Evolutionary conservation across 2,113 vertebrate genomes (phyloP), one percentile per base, ranked within the genome.

Genomic region (Crotalus viridis): DNA sequence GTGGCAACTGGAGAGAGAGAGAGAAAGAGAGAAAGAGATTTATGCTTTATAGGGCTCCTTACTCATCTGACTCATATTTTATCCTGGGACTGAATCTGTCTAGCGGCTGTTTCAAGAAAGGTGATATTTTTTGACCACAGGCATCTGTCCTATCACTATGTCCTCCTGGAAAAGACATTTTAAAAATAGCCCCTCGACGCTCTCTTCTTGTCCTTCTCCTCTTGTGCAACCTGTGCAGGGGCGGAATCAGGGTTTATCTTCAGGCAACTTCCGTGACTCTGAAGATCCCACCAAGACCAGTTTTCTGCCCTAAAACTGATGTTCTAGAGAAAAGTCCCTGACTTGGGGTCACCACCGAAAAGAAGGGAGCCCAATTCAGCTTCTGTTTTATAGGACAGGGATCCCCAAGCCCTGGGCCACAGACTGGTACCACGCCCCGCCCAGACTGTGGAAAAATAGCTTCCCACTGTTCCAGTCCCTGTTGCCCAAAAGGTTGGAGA

Each of bases 231-330:
- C 48, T 88, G 5, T 89, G 88, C 55, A 24, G 61, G 88, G 43
- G 26, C 28, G 12, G 22, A 89, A 86, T 86, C 55, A 92, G 88
- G 61, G 87, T 92, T 4, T 56, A 0, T 91, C 91, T 91, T 93
- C 89, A 95, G 96, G 94, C 93, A 94, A 93, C 93, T 89, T 87
- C 90, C 39, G 94, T 91, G 94, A 93, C 89, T 89, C 93, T 93
- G 88, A 95, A 95, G 93, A 89, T 87, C 13, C 28, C 85, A 17
- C 3, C 39, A 51, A 93, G 90, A 89, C 46, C 57, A 3, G 91
- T 89, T 93, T 91, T 22, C 92, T 92, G 69, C 85, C 89, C 92
- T 94, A 39, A 90, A 24, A 33, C 3, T 7, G 28, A 24, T 9
- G 64, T 52, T 43, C 22, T 8, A 9, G 13, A 9, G 13, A 43